Evolutionary conservation across 1,140 invertebrate genomes (phyloP).

Genomic region (Brachionus koreanus): DNA sequence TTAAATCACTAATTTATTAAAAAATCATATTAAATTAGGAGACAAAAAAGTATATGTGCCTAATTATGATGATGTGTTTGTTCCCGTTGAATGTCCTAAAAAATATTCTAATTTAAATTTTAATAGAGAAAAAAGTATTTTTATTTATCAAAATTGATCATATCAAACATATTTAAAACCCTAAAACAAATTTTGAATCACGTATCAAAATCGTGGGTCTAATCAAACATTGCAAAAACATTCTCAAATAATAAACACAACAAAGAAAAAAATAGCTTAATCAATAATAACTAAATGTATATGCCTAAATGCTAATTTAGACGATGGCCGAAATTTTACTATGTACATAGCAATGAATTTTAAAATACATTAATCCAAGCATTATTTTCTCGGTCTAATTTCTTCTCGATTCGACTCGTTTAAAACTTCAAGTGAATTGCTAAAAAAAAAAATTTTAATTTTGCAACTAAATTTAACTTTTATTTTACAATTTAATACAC

Average conservation of each 20-base stretch:
- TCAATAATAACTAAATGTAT: not conserved
- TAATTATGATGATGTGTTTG: too few species aligned
- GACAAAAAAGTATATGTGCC: too few species aligned
- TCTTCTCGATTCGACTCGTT: not conserved
- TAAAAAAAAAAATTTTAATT: not conserved
- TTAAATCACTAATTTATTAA: too few species aligned
- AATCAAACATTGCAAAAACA: not conserved
- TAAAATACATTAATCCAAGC: not conserved
- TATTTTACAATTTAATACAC: not conserved
- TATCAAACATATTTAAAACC: not conserved
- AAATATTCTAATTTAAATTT: too few species aligned
- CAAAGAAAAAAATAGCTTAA: not conserved
- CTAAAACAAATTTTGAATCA: not conserved
- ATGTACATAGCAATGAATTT: not conserved
- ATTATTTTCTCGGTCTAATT: not conserved
- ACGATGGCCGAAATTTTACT: not conserved
- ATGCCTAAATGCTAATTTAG: not conserved
- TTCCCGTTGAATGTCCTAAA: too few species aligned
- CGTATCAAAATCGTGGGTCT: constrained; percentile 2
- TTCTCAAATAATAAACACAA: not conserved
- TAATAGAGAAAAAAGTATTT: too few species aligned
- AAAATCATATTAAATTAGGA: too few species aligned
- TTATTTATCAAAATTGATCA: not conserved
- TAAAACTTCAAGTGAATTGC: not conserved
- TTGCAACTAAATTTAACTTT: constrained; percentile 24